Evolutionary conservation across 92 coral and sea anemone species (phyloP), one percentile per base, ranked within the genome.

Genomic region (Epizoanthus stellaris): DNA sequence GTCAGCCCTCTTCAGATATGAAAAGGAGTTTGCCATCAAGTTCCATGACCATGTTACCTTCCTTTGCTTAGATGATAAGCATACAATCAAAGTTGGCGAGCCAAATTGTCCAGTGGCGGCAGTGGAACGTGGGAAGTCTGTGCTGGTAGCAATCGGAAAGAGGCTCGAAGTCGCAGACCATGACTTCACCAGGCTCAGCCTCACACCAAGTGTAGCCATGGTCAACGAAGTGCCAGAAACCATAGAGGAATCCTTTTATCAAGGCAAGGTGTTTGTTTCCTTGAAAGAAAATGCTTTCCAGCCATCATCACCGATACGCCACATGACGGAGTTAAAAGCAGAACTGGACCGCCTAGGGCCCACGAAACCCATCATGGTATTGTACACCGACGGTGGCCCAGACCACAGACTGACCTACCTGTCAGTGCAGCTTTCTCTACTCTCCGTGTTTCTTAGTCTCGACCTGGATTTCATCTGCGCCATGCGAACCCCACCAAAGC

Each of bases 31-130:
- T 63, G 62, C 49, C 19, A 17, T 73, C 19, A 85, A 61, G 38
- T 74, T 85, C 40, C 73, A 62, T 14, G 82, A 85, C 9, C 70
- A 85, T 64, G 19, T 85, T 13, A 25, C 57, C 20, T 85, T 73
- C 61, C 34, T 47, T 2, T 53, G 82, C 49, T 19, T 85, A 21
- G 74, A 85, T 63, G 82, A 85, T 63, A 85, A 85, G 14, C 88
- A 82, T 36, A 84, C 81, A 11, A 61, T 84, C 68, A 84, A 85
- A 58, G 82, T 85, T 4, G 88, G 82, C 25, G 89, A 86, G n/a
- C 89, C 85, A 30, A 39, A 56, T 23, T 77, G 68, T 76, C 89
- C 89, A 30, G 89, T 86, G 63, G 89, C 85, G 13, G 76, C 89
- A 36, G 85, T 68, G 20, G 89, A 86, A 54, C 84, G 71, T 65